These are phyloP conservation scores for Struthidea cinerea DNA, from an alignment of 2,113 vertebrate species.

Conservation along the genomic window DNA sequence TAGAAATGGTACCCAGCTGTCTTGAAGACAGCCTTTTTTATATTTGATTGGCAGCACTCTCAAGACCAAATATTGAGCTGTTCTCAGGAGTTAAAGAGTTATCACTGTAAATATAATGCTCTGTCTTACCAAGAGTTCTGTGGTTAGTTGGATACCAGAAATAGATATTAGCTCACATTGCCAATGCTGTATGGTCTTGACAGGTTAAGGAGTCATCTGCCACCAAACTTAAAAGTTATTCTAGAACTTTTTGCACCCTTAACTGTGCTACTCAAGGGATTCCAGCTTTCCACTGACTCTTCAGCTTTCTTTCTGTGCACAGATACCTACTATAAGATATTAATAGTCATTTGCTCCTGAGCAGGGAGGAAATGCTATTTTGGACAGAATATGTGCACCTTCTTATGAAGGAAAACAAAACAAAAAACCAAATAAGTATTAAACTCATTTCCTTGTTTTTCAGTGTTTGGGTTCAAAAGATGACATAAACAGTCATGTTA, in stretches of 20 bases:
- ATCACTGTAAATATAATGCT: slow-evolving; percentile 34
- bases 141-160: background rate
- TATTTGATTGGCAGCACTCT: slow-evolving; percentile 40
- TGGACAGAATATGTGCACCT: background rate
- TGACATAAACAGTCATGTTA: background rate
- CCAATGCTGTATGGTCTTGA: background rate
- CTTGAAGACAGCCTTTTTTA: slow-evolving; percentile 19
- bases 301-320: background rate
- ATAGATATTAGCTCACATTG: slow-evolving; percentile 14
- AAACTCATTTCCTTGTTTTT: background rate
- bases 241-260: background rate
- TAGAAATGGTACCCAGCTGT: slow-evolving; percentile 34
- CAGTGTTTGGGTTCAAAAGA: background rate
- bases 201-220: background rate
- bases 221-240: background rate
- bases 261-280: background rate
- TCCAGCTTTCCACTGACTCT: background rate
- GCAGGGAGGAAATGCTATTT: background rate
- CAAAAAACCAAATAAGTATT: background rate
- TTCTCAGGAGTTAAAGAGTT: slow-evolving; percentile 44
- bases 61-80: slow-evolving; percentile 41
- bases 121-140: slow-evolving; percentile 19
- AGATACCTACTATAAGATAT: background rate
- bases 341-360: background rate
- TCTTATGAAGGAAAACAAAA: background rate